Base-by-base conservation (phyloP, 1,140 invertebrate genomes). In the Psix sp. region DNA sequence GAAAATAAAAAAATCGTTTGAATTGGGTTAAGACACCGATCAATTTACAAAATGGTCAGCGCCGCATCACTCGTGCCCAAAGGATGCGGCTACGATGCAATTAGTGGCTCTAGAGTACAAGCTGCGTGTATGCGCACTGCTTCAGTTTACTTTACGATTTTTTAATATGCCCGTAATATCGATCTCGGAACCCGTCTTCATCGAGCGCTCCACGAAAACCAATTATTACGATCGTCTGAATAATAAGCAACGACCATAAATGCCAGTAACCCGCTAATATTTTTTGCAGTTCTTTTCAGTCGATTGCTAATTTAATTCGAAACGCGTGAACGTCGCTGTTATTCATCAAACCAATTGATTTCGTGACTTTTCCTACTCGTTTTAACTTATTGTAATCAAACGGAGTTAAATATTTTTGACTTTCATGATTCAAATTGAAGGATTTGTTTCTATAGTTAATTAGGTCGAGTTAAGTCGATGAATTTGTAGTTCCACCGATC, bases 101-200 rank as follows among this genome's bases (percentile, higher is more conserved):
- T 71, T 71, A 71, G 38, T 43, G 38, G 20, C 45, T 46, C 26
- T 16, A n/a, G 21, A 48, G 63, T 45, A 33, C 10, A 38, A 36
- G 26, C 36, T 65, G 48, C 39, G 71, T 54, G 42, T 52, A 39
- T 49, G 33, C 45, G 13, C 62, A 20, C 24, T 46, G 57, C 52
- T 62, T 72, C 31, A 56, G 46, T 73, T 73, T 66, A 70, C 59
- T 68, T 63, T 62, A 40, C 52, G 40, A 54, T 62, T 74, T 74
- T 76, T 78, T 77, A 74, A 60, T 67, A 38, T 49, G 49, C 40
- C 45, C 13, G 14, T 26, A 60, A 57, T 76, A 71, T 65, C 57
- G 59, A 71, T 63, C 57, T 59, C 59, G 31, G 59, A 73, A 48
- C 45, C 57, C 70, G 49, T 78, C 76, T 63, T 74, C 52, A 40